Evolutionary conservation across 2,113 vertebrate genomes (phyloP).

Genomic region (Alouatta palliata): DNA sequence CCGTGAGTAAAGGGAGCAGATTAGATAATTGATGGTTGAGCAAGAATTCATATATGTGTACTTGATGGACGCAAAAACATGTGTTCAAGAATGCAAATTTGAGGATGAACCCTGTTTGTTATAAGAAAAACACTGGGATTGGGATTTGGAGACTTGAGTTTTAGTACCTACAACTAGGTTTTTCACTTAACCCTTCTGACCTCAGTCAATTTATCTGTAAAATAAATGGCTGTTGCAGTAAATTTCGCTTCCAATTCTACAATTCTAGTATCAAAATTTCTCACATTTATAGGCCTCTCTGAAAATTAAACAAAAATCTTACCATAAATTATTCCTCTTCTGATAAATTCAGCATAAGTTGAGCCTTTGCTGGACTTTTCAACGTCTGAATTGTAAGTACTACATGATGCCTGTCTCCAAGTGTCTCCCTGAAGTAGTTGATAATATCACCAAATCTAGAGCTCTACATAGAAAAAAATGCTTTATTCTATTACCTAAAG

Average conservation of each 20-base stretch:
- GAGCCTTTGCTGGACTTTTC: neutral
- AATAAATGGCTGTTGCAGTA: neutral
- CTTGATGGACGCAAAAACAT: slow-evolving; percentile 61
- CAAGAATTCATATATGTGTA: slow-evolving; percentile 53
- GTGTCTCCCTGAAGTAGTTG: neutral
- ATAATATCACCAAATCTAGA: neutral
- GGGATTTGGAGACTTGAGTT: neutral
- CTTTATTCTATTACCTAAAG: neutral
- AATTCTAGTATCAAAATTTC: slow-evolving; percentile 12
- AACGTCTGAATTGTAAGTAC: neutral
- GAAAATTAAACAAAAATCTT: slow-evolving; percentile 30
- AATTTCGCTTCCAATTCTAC: neutral
- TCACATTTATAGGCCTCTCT: neutral
- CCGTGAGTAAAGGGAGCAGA: slow-evolving; percentile 32
- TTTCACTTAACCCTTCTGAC: slow-evolving; percentile 14
- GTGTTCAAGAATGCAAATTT: slow-evolving; percentile 65
- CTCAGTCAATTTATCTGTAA: neutral
- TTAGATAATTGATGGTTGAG: slow-evolving; percentile 69
- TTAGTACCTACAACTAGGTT: neutral
- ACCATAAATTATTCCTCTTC: neutral
- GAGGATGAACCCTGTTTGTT: slow-evolving; percentile 17
- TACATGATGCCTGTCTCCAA: neutral
- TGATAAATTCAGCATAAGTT: neutral
- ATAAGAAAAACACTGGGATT: neutral
- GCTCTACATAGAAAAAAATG: neutral